phyloP scores from a whole-genome alignment of 2,888 invertebrate species.

The Ganaspis brasiliensis region DNA sequence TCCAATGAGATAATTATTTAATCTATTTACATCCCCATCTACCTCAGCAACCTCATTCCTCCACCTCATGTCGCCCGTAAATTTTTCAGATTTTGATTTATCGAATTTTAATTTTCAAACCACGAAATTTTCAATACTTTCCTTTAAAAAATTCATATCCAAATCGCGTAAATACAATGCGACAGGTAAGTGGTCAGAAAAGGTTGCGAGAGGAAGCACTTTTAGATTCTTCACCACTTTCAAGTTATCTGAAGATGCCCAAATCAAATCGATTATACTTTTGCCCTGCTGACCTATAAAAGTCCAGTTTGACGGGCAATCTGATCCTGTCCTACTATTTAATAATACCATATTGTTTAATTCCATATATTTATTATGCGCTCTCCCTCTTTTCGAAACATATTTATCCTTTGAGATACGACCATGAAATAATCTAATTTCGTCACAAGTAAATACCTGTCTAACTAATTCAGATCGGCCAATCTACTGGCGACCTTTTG shows the following conservation, averaged over 20 bases:
- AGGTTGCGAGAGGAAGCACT: not conserved
- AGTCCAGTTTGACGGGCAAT: not conserved
- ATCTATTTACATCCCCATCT: not conserved
- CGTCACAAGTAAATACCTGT: too few relatives aligned
- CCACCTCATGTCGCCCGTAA: not conserved
- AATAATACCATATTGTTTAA: not conserved
- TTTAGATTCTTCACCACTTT: not conserved
- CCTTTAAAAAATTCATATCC: not conserved
- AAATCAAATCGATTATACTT: not conserved
- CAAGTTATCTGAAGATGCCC: not conserved
- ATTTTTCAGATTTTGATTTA: not conserved
- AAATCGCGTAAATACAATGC: not conserved
- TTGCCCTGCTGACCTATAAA: not conserved
- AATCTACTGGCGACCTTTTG: too few relatives aligned
- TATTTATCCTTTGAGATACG: not conserved
- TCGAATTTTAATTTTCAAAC: not conserved
- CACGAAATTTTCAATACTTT: not conserved
- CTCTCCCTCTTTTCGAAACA: not conserved
- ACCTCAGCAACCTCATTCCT: not conserved
- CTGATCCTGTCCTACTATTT: not conserved
- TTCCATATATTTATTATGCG: not conserved
- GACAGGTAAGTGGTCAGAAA: not conserved
- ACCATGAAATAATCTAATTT: too few relatives aligned
- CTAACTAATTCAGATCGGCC: too few relatives aligned
- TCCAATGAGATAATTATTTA: not conserved